Percentiles rank a stretch among this genome's conserved stretches.
These are phyloP conservation scores for Apodemus sylvaticus DNA, from an alignment of 2,113 vertebrate genomes.

Conservation along the genomic window DNA sequence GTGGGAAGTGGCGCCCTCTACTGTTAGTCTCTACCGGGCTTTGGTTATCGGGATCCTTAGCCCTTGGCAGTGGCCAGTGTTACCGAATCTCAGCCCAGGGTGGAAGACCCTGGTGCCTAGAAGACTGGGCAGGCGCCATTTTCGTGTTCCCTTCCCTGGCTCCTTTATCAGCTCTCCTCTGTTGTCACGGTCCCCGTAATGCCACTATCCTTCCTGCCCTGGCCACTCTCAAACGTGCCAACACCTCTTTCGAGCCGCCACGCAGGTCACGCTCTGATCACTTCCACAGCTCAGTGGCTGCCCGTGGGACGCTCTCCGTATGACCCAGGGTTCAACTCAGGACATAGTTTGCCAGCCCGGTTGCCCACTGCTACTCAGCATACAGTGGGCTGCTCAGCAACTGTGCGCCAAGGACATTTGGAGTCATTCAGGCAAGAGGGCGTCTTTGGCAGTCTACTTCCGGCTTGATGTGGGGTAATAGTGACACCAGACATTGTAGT, in stretches of 20 bases:
- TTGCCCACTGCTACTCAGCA: background rate
- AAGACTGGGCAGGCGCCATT: background rate
- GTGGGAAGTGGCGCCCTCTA: background rate
- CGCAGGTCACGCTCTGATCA: background rate
- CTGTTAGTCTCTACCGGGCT: background rate
- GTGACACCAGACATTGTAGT: background rate
- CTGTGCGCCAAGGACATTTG: background rate
- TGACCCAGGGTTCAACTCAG: background rate
- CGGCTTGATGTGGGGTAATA: background rate
- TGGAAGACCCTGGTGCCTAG: too few relatives aligned
- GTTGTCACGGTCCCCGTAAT: background rate
- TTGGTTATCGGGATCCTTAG: background rate
- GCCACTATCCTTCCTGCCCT: background rate
- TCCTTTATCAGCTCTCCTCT: background rate
- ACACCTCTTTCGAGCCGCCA: background rate
- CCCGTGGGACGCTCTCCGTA: too few relatives aligned
- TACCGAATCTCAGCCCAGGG: background rate
- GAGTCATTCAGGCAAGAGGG: background rate
- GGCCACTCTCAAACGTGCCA: background rate
- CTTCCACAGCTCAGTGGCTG: background rate
- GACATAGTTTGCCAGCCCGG: background rate
- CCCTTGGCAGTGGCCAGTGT: background rate
- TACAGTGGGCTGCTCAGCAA: background rate
- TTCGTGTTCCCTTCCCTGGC: background rate
- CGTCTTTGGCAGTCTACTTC: background rate